Evolutionary conservation across 2,113 vertebrate species (phyloP), one percentile per base, ranked within the genome.

Genomic region (Antechinus flavipes): DNA sequence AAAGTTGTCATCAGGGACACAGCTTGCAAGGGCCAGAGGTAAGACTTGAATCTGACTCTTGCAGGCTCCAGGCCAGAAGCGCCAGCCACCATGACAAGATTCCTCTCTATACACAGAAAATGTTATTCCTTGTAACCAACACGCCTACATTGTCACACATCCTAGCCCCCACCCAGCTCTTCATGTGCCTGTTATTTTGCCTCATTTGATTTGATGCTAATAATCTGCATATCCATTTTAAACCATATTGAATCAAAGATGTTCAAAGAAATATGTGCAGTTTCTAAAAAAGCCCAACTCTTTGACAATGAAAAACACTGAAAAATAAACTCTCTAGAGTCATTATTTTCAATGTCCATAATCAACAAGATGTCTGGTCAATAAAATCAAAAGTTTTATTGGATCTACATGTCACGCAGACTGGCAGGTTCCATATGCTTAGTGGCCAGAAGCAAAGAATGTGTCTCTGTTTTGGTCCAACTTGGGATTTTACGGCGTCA

Each of bases 281-380:
- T 95, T 93, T 90, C 50, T 93, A 92, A 90, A 61, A 84, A 42
- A 84, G 68, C 68, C 68, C 35, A 7, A 84, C 68, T 84, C 68
- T 84, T 84, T 42, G 68, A 84, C 68, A 92, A 94, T 24, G 91
- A 92, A 94, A 96, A 89, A 89, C 58, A 93, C 50, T 76, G 30
- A 92, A 92, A n/a, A 93, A 58, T 54, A 92, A 54, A 55, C 35
- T 58, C 47, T 95, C 52, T 84, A 35, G 11, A 92, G 27, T n/a
- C 55, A 10, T 42, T 42, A 22, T 84, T 12, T 94, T 42, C n/a
- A 96, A 68, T 8, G 93, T 76, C 95, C n/a, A 54, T 12, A 46
- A 91, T 23, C 90, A 95, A 91, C 5, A 47, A 90, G 94, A 95
- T 61, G n/a, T 42, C 68, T 42, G 68, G 68, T n/a, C 7, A 11